Evolutionary conservation across 2,888 invertebrate species (phyloP), one percentile per base, ranked within the genome.

Genomic region (Stenolophus ochropezus): DNA sequence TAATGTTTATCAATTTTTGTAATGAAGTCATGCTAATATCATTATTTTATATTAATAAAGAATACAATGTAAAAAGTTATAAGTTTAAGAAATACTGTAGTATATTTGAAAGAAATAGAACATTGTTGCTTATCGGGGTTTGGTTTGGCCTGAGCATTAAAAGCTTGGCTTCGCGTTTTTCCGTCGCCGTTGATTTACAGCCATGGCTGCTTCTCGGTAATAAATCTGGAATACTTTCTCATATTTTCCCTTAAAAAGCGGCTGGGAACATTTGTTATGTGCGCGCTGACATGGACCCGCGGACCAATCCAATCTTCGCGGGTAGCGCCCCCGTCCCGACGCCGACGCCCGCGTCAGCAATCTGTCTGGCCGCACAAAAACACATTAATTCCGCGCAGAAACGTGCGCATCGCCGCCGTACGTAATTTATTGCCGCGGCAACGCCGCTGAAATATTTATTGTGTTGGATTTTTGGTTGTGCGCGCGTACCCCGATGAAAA

Each of bases 181-280:
- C 83, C 83, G 83, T 83, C 85, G 84, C 84, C 84, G 71, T 80
- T 85, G 85, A 85, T 85, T 85, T 85, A 85, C 85, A 83, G 83
- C 82, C 83, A 65, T 78, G 80, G 83, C 83, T 82, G 83, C 73
- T 83, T 73, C 80, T 69, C 79, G 79, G 84, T 84, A 84, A 86
- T 86, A 86, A 86, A 86, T 86, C 85, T 84, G 83, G 83, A 84
- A 85, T 85, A 85, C 85, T 85, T 85, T 85, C 85, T 84, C 85
- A 85, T 85, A 86, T 86, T 85, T 83, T 82, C 65, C 83, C 82
- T 82, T 83, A 83, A 84, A 85, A 84, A 84, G 80, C 80, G 27
- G 65, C 74, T 20, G 6, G 49, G 81, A 81, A 75, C 81, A 81
- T 81, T 81, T 81, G 81, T 81, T 81, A 81, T 81, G 25, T 81